Base-by-base conservation (phyloP, 1,140 invertebrate genomes). In the Lepidurus apus region DNA sequence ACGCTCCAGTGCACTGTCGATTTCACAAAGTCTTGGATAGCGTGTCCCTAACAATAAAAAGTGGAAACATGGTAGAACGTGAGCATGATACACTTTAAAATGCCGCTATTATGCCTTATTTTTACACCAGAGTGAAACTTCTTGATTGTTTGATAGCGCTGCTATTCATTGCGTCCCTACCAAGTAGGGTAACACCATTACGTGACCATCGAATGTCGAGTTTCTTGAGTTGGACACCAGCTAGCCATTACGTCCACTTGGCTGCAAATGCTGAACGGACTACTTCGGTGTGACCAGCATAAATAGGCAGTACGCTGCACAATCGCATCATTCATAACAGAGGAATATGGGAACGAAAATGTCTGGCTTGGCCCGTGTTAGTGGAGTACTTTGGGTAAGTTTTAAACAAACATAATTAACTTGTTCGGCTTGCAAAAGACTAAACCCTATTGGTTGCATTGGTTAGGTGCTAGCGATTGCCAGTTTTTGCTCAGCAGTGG, bases 231-330 rank as follows among this genome's bases (percentile, higher is more conserved):
- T 65, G 53, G 53, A 65, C 53, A 65, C 17, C 53, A 65, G 21
- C 53, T 65, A 13, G 21, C 53, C 21, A 21, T 65, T 65, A n/a
- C 13, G 53, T 65, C 21, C 21, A 65, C 53, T 65, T 65, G 53
- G 53, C 21, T 65, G 53, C 53, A 65, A 65, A 65, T 4, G 53
- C 53, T 65, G 53, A 65, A 65, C 53, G 53, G 53, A n/a, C 53
- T 65, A 65, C 53, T 65, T 65, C 21, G 17, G 17, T 65, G 21
- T n/a, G 21, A 65, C 53, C 21, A 65, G 53, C 53, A 65, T 65
- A 65, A 65, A 65, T 65, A 65, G 53, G 21, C 9, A 65, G 53
- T 65, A 17, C 53, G 53, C 13, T 65, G 4, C 13, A 21, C 17
- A 65, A 65, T n/a, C 53, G 53, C 21, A n/a, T 65, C 53, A 65